Percentiles rank a stretch among this genome's conserved stretches.
Evolutionary conservation across 1,140 invertebrate species (phyloP).

Genomic region (Cyclina sinensis): DNA sequence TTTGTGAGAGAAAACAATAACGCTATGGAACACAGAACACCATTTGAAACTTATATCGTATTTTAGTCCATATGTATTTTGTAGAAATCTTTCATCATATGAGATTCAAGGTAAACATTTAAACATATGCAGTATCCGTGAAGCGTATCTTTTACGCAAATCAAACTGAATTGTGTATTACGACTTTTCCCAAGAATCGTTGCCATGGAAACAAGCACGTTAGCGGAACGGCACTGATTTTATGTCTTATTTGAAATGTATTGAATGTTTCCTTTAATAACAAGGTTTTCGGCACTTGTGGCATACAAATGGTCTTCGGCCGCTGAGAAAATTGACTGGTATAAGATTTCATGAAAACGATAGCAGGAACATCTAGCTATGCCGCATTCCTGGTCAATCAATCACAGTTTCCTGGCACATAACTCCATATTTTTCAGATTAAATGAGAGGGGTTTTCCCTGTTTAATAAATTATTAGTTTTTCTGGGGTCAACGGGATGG

Average conservation of each 20-base stretch:
- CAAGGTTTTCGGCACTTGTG: constrained; percentile 15
- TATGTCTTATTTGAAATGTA: constrained; percentile 39
- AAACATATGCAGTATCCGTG: constrained; percentile 12
- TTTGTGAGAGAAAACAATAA: background rate
- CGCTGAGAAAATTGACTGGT: background rate
- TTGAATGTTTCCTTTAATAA: constrained; percentile 39
- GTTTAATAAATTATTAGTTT: too few relatives aligned
- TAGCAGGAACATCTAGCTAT: background rate
- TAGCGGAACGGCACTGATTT: constrained; percentile 27
- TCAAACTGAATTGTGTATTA: constrained; percentile 18
- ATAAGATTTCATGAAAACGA: background rate
- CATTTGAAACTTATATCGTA: background rate
- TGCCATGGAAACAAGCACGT: constrained; percentile 63
- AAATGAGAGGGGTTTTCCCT: too few relatives aligned
- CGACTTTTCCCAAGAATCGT: constrained; percentile 44
- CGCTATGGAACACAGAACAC: background rate
- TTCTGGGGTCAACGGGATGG: too few relatives aligned
- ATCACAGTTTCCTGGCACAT: too few relatives aligned
- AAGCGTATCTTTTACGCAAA: constrained; percentile 31
- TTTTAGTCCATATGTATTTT: background rate
- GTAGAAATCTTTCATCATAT: background rate
- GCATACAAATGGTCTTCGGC: background rate
- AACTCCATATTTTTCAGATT: too few relatives aligned
- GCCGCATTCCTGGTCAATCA: too few relatives aligned
- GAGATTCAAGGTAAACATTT: constrained; percentile 12